Evolutionary conservation across 2,888 invertebrate species (phyloP).

Genomic region (Oasisia sp.): DNA sequence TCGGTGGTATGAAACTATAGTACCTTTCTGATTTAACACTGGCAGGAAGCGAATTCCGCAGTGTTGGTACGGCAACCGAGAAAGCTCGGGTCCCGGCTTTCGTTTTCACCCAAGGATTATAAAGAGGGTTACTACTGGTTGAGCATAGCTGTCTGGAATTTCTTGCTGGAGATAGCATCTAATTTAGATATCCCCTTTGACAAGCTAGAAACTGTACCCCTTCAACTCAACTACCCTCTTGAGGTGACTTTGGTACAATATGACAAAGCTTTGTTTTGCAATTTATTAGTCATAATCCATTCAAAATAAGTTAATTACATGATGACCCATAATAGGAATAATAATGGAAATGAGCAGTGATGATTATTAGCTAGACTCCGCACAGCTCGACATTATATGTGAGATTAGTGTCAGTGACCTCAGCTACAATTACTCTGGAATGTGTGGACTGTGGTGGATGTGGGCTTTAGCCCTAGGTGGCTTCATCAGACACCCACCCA

Average conservation of each 20-base stretch:
- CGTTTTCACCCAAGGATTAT: no score
- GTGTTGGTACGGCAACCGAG: no score
- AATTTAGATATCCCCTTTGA: no score
- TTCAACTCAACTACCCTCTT: background rate
- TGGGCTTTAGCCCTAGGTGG: background rate
- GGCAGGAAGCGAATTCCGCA: no score
- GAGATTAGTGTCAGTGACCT: background rate
- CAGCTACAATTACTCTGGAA: background rate
- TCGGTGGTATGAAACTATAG: no score
- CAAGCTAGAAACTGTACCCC: no score
- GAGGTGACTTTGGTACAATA: background rate
- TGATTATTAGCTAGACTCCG: background rate
- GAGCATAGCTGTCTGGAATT: no score
- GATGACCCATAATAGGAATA: background rate
- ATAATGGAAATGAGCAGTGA: background rate
- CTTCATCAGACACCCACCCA: background rate
- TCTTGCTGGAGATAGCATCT: no score
- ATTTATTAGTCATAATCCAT: slow-evolving; percentile 12
- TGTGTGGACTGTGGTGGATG: background rate
- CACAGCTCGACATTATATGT: background rate
- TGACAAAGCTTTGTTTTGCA: background rate
- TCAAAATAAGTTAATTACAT: background rate
- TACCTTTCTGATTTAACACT: no score
- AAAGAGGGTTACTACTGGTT: no score
- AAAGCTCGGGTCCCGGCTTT: no score